Evolutionary conservation across 2,888 invertebrate species (phyloP), one percentile per base, ranked within the genome.

Genomic region (Hirtodrosophila trivittata): DNA sequence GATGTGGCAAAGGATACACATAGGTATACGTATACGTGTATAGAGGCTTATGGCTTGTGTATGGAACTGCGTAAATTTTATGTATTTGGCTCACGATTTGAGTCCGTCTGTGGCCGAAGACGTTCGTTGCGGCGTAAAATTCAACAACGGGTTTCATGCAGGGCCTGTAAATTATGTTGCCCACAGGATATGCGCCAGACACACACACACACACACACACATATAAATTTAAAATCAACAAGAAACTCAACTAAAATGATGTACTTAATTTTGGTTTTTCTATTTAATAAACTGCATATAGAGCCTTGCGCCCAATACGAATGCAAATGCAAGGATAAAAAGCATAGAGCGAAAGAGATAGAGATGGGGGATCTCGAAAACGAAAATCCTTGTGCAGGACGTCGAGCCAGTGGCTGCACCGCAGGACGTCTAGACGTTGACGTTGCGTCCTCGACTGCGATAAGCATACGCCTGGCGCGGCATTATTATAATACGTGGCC

Each of bases 181-280:
- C 81, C 77, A 86, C 84, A 86, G 83, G 86, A 84, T 83, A 86
- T 83, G 82, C 86, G 85, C 75, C 81, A 84, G 77, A 84, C 60
- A 38, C 65, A 63, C 35, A 57, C 42, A 50, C 35, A 47, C 25
- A 30, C 30, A 47, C 18, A 41, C 13, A 49, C 43, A 26, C 21
- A 42, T 18, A 26, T 25, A 21, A 13, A 62, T n/a, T 25, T 43
- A 65, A 57, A 64, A 67, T 67, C 81, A 83, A 67, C 66, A 63
- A 65, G 60, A 67, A 67, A 58, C 55, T 68, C 70, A 52, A 58
- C 59, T 60, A 52, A 81, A 77, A 75, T 82, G 62, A 85, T 85
- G 70, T 73, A 69, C 83, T 82, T 85, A 83, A 86, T 82, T 83
- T 74, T 52, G 64, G 43, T 70, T 54, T 67, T 68, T 59, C 65